Percentiles rank a stretch among this genome's conserved stretches.
Evolutionary conservation across 2,888 invertebrate species (phyloP).

Genomic region (Sphaeridia pumilis): DNA sequence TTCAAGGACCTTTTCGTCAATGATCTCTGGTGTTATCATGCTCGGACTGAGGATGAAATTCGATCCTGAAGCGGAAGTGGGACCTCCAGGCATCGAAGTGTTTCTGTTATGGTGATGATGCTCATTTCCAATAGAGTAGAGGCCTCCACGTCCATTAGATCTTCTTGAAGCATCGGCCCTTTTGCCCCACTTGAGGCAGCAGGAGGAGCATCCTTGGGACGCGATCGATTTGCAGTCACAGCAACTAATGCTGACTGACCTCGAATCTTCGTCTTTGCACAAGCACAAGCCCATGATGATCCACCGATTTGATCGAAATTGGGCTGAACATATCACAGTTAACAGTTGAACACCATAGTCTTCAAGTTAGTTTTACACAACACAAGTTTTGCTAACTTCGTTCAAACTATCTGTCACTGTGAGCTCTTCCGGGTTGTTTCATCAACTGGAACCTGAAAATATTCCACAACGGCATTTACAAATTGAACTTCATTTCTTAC

Average conservation of each 20-base stretch:
- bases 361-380: neutral
- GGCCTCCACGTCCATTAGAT: constrained; percentile 5
- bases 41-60: constrained; percentile 17
- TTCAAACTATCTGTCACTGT: neutral
- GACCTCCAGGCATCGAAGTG: constrained; percentile 26
- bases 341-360: neutral
- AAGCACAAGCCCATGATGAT: constrained; percentile 70
- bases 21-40: constrained; percentile 23
- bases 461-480: too few species aligned
- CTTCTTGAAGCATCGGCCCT: constrained; percentile 11
- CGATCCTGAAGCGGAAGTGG: constrained; percentile 31
- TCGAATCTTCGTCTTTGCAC: constrained; percentile 51
- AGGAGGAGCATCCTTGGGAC: constrained; percentile 16
- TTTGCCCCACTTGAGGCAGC: constrained; percentile 32
- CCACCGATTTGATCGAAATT: too few species aligned
- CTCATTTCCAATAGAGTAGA: constrained; percentile 16
- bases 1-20: constrained; percentile 66
- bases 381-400: neutral
- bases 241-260: constrained; percentile 19
- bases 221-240: constrained; percentile 25
- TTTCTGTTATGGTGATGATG: constrained; percentile 18
- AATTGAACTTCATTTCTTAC: too few species aligned
- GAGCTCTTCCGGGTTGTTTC: too few species aligned
- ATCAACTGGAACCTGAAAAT: too few species aligned
- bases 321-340: constrained; percentile 4